Conservation (phyloP, 2,888 invertebrate genomes). For the Hirtodrosophila histrioides region DNA sequence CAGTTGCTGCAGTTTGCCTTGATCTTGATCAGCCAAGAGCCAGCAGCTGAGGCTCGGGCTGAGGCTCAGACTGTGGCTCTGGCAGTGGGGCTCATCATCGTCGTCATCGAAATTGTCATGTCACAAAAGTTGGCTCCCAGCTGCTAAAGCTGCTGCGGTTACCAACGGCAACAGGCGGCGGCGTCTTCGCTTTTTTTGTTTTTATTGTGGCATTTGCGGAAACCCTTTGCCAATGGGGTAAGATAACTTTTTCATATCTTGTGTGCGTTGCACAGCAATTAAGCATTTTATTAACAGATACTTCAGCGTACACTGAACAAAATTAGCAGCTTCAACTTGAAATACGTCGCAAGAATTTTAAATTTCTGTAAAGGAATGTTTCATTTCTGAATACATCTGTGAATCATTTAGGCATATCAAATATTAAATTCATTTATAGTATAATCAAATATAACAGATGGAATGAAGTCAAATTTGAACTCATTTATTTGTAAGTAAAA, state of each 20-base stretch:
- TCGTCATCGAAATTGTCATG: conserved; percentile 79
- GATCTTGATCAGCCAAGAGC: conserved; percentile 56
- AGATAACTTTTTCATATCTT: conserved; percentile 56
- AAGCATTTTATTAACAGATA: conserved; percentile 22
- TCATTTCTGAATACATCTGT: too few relatives aligned
- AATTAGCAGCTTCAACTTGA: too few relatives aligned
- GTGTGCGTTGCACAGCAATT: conserved; percentile 46
- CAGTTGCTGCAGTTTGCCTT: conserved; percentile 50
- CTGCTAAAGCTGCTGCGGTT: conserved; percentile 48
- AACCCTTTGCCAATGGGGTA: conserved; percentile 57
- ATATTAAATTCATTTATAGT: too few relatives aligned
- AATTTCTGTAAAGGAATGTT: too few relatives aligned
- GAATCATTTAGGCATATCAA: too few relatives aligned
- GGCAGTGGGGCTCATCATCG: conserved; percentile 62
- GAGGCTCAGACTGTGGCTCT: not conserved
- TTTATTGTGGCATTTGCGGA: conserved; percentile 63
- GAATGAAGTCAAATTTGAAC: too few relatives aligned
- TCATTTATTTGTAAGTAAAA: too few relatives aligned
- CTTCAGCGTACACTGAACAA: not conserved
- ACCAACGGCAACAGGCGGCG: conserved; percentile 45
- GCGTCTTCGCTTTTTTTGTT: conserved; percentile 61
- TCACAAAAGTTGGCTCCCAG: conserved; percentile 78
- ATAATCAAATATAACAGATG: too few relatives aligned
- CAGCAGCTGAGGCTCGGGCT: conserved; percentile 10
- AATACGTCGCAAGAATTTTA: too few relatives aligned